Base-by-base conservation (phyloP, 2,888 invertebrate genomes). In the Hartigia nigra region DNA sequence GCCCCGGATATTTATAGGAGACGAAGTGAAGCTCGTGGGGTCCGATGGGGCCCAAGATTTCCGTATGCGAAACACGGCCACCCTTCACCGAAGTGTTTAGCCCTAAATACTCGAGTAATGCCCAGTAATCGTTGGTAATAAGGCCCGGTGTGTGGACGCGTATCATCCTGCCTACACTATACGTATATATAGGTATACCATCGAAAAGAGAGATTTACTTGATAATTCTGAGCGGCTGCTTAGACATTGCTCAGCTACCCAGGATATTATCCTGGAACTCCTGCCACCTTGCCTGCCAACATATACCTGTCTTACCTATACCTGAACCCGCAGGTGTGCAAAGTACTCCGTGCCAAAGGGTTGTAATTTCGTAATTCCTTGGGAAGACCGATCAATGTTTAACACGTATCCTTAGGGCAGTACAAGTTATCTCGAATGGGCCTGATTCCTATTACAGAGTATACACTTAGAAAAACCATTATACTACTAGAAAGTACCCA, bases 61-160 rank as follows among this genome's bases (percentile, higher is more conserved):
- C 79, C 78, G 82, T 81, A 86, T 88, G 88, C 89, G 80, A 86
- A 83, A 83, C 87, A 87, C 86, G 87, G 82, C 81, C 82, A 82
- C 78, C 83, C 82, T 82, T 82, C 83, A 81, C 81, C 82, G 80
- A 76, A 77, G 79, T 87, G 86, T 88, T 90, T 89, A 89, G 87
- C 86, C 84, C 86, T 87, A 89, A 89, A 89, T 88, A 89, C 86
- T 85, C 83, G 85, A 87, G 84, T 89, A 89, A 89, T 88, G 85
- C 81, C 83, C 82, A 82, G 86, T 90, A 89, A 90, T 90, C 87
- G 87, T 79, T 83, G 85, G 84, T 88, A 87, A 89, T 88, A 84
- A 88, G 86, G 85, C 77, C 80, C 79, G 81, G 81, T 82, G 83
- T 76, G 76, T 55, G 55, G 55, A 55, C 55, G 55, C 55, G 55